Evolutionary conservation across 2,888 invertebrate genomes (phyloP).

Genomic region (Scaptomyza flava): DNA sequence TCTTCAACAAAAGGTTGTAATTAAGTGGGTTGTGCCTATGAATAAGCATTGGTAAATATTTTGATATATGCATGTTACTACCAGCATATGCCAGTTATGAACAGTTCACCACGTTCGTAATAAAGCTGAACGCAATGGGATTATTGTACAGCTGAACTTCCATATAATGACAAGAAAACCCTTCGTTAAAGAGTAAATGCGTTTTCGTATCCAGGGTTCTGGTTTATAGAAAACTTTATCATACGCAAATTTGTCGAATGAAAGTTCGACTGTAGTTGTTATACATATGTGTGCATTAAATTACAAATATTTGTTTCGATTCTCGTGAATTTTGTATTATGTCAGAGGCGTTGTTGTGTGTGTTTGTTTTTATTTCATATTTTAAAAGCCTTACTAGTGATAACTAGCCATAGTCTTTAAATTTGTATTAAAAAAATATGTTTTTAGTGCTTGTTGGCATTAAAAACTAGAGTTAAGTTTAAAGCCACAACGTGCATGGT

Average conservation of each 20-base stretch:
- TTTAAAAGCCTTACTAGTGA: not conserved
- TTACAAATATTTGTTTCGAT: not conserved
- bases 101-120: not conserved
- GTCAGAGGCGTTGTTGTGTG: not conserved
- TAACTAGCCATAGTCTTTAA: not conserved
- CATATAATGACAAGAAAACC: no score
- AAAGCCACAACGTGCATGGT: slow-evolving; percentile 6
- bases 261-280: no score
- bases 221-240: no score
- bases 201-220: no score
- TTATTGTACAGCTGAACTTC: not conserved
- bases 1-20: slow-evolving; percentile 35
- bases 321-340: not conserved
- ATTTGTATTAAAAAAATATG: not conserved
- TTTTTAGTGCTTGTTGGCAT: no score
- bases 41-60: slow-evolving; percentile 46
- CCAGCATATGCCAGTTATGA: slow-evolving; percentile 8
- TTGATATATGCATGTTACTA: not conserved
- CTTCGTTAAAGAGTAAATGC: no score
- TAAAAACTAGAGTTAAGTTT: not conserved
- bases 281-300: not conserved
- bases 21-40: slow-evolving; percentile 60
- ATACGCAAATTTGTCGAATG: no score
- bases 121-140: slow-evolving; percentile 11
- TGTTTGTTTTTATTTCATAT: not conserved